These are phyloP conservation scores for Hippocampus barbouri DNA, from an alignment of 2,113 vertebrate genomes.

Conservation along the genomic window DNA sequence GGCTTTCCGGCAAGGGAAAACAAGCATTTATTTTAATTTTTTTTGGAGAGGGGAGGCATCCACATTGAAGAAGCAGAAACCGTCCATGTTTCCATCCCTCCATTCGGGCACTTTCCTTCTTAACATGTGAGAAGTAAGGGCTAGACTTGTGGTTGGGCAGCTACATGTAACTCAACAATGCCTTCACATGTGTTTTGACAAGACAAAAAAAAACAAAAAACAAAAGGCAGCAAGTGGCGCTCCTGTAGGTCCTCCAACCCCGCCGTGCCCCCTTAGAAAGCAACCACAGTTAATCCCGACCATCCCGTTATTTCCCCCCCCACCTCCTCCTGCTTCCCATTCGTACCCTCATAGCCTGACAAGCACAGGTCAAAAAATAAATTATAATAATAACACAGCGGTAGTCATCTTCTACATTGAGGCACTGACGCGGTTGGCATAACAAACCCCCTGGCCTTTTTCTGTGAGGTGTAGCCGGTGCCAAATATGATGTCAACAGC, in stretches of 20 bases:
- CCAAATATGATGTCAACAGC: constrained; percentile 49
- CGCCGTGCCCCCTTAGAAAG: not conserved
- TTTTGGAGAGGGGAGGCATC: constrained; percentile 1
- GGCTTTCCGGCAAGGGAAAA: constrained; percentile 63
- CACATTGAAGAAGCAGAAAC: constrained; percentile 4
- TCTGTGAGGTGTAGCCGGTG: constrained; percentile 43
- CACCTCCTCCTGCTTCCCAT: constrained; percentile 10
- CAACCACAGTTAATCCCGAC: constrained; percentile 62
- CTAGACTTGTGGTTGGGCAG: constrained; percentile 78
- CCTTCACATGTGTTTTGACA: constrained; percentile 60
- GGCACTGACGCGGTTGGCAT: constrained; percentile 5
- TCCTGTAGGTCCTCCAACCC: not conserved
- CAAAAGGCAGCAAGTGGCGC: not conserved
- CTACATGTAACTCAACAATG: constrained; percentile 71
- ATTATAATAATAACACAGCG: constrained; percentile 31
- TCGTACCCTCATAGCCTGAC: constrained; percentile 55
- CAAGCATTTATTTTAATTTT: constrained; percentile 36
- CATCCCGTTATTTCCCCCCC: not conserved
- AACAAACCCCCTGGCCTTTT: constrained; percentile 13
- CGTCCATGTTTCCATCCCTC: constrained; percentile 19
- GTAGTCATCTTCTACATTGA: constrained; percentile 34
- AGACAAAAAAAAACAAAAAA: not conserved
- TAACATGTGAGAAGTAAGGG: constrained; percentile 76
- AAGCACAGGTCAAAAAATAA: constrained; percentile 58
- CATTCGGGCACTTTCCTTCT: constrained; percentile 62